Evolutionary conservation across 1,140 invertebrate genomes (phyloP).

Genomic region (Macrobrachium rosenbergii): DNA sequence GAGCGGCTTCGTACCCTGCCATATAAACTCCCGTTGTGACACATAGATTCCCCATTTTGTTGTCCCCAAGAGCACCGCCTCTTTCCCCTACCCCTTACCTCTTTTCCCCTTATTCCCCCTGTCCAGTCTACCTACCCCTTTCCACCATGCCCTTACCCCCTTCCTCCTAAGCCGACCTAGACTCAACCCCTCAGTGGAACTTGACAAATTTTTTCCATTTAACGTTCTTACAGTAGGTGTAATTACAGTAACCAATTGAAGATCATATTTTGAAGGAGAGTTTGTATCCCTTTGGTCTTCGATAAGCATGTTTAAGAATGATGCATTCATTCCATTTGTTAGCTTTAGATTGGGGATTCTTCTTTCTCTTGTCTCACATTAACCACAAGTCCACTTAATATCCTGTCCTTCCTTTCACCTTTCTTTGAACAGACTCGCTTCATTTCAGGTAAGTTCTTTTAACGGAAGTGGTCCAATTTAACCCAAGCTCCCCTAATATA

Average conservation of each 20-base stretch:
- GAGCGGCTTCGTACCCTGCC: conserved; percentile 29
- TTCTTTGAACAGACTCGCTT: not conserved
- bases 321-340: too few relatives aligned
- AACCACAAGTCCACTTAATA: not conserved
- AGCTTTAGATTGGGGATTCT: too few relatives aligned
- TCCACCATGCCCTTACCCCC: not conserved
- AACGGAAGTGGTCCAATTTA: not conserved
- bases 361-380: not conserved
- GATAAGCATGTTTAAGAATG: too few relatives aligned
- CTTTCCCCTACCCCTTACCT: not conserved
- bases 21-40: conserved; percentile 28
- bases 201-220: too few relatives aligned
- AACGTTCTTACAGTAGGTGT: too few relatives aligned
- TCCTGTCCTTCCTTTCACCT: not conserved
- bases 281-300: too few relatives aligned
- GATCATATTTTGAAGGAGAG: too few relatives aligned
- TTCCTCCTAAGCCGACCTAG: not conserved
- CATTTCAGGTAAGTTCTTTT: not conserved
- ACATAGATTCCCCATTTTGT: not conserved
- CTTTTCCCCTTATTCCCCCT: not conserved
- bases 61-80: not conserved
- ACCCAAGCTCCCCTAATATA: not conserved
- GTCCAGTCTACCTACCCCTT: not conserved
- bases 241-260: too few relatives aligned
- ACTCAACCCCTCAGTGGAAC: not conserved